phyloP scores from a whole-genome alignment of 2,113 vertebrate species.

The Rafetus swinhoei region DNA sequence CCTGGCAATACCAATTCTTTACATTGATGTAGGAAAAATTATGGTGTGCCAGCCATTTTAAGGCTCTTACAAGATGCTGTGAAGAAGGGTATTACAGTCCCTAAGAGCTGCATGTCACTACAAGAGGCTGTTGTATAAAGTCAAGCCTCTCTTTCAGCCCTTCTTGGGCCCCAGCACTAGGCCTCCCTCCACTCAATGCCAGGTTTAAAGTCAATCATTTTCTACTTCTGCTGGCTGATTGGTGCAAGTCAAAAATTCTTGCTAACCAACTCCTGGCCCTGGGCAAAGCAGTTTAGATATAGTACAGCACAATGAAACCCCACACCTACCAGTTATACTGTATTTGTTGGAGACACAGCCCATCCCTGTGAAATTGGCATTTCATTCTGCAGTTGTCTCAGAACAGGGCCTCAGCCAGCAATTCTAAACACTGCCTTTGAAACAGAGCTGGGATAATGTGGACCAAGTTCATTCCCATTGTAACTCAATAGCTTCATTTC shows the following conservation, averaged over 20 bases:
- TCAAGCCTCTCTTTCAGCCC: background rate
- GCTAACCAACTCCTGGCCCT: background rate
- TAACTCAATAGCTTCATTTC: background rate
- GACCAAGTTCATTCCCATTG: background rate
- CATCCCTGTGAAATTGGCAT: fast-evolving
- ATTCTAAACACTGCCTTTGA: background rate
- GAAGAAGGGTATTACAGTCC: background rate
- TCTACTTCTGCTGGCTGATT: background rate
- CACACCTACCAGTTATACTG: background rate
- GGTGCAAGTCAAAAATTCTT: background rate
- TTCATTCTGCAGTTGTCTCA: background rate
- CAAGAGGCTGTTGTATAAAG: background rate
- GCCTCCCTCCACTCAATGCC: background rate
- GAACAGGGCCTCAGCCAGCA: background rate
- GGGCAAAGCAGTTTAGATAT: background rate
- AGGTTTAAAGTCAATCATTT: background rate
- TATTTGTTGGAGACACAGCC: background rate
- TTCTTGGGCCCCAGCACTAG: constrained; percentile 9
- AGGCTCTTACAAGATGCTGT: background rate
- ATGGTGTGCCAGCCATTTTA: background rate
- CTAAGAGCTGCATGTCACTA: too few species aligned
- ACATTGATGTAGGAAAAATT: background rate
- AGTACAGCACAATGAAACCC: background rate
- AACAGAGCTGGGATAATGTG: background rate
- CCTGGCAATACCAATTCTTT: background rate